These are phyloP conservation scores for Isichthys henryi DNA, from an alignment of 2,113 vertebrate genomes.

Conservation along the genomic window DNA sequence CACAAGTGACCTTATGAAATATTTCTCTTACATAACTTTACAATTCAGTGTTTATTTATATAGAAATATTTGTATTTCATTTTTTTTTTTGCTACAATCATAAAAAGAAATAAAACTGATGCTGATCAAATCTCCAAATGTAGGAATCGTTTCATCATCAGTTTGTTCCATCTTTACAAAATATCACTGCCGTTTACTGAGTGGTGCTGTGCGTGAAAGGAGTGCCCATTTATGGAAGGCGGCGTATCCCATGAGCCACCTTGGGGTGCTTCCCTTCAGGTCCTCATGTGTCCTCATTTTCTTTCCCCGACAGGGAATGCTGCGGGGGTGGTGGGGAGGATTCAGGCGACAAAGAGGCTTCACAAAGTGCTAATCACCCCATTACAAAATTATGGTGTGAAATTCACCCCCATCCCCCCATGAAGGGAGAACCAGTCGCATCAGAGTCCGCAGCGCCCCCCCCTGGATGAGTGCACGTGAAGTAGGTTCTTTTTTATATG, in stretches of 20 bases:
- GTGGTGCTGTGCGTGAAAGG: neutral
- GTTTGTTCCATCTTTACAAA: neutral
- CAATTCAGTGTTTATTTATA: slow-evolving; percentile 59
- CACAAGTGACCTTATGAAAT: neutral
- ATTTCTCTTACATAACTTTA: slow-evolving; percentile 41
- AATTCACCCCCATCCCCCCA: neutral
- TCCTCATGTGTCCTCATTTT: neutral
- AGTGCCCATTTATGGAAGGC: neutral
- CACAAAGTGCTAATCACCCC: neutral
- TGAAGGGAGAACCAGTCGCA: neutral
- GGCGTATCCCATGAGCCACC: neutral
- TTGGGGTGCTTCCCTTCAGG: slow-evolving; percentile 1
- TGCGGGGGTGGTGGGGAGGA: slow-evolving; percentile 33
- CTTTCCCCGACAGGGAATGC: slow-evolving; percentile 27
- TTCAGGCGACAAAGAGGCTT: neutral
- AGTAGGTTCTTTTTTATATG: neutral
- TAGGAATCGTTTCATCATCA: neutral
- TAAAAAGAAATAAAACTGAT: slow-evolving; percentile 58
- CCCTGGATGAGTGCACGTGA: neutral
- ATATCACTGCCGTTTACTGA: neutral
- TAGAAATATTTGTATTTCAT: slow-evolving; percentile 62
- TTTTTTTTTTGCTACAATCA: slow-evolving; percentile 57
- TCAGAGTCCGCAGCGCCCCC: neutral
- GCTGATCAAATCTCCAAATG: slow-evolving; percentile 48
- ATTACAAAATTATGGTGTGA: neutral